Evolutionary conservation across 2,888 invertebrate species (phyloP), one percentile per base, ranked within the genome.

Genomic region (Latrodectus hesperus): DNA sequence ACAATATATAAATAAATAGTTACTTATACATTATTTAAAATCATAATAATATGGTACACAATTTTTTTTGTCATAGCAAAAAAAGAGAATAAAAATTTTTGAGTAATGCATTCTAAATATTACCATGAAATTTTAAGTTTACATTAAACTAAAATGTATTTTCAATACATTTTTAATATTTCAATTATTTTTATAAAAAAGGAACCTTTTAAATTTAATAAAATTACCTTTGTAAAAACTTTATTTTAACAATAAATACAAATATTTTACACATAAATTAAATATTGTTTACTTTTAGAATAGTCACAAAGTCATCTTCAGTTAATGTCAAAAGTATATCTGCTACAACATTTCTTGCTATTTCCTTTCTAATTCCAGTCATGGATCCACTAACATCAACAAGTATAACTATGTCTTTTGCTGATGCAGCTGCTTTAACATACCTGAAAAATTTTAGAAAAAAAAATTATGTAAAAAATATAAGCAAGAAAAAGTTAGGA

Each of bases 301-400:
- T 96, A 91, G 98, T 99, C 84, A 99, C 96, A 92, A 96, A 99
- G 92, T 99, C 99, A 92, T 99, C 99, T 92, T 99, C 99, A 10
- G 98, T 98, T 75, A 99, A 94, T 0, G 99, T 99, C 89, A 98
- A 97, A 91, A 99, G 93, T 88, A 99, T 95, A 67, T 96, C 96
- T 86, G 95, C 94, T 38, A 99, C 95, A 0, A 99, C 99, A 91
- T 96, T 95, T 91, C 95, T 95, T 16, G 97, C 98, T 90, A 99
- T 98, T 93, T 98, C 97, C 91, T 96, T 95, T 89, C 96, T 94
- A 88, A 96, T 95, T 0, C 99, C 99, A 53, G 95, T 95, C 99
- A 99, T 99, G 26, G 98, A 99, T 22, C 99, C 99, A 75, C 98
- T 98, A 84, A 95, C 95, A 92, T 99, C 99, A 89, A 99, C 94